Percentiles rank a stretch among this genome's conserved stretches.
Conservation (phyloP, 2,888 invertebrate genomes). For the Unio delphinus region DNA sequence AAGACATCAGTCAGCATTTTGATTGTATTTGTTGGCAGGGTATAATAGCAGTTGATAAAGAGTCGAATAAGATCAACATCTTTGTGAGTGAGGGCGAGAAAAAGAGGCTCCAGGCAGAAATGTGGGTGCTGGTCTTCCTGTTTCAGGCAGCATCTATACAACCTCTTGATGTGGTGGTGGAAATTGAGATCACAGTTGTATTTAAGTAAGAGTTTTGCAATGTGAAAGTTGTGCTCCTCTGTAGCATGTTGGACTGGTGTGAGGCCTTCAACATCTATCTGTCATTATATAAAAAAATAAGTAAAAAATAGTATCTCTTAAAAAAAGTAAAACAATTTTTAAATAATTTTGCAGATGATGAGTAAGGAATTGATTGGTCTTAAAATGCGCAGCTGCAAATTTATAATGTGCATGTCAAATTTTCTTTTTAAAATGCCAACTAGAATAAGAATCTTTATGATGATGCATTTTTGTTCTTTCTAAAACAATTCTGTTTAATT, state of each 20-base stretch:
- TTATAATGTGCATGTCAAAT: no score
- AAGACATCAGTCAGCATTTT: slow-evolving; percentile 55
- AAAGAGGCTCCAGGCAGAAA: slow-evolving; percentile 67
- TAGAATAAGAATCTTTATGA: no score
- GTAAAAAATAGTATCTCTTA: neutral
- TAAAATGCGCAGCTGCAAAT: neutral
- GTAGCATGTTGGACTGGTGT: slow-evolving; percentile 63
- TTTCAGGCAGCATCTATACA: slow-evolving; percentile 57
- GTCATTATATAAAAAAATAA: slow-evolving; percentile 23
- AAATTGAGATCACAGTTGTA: slow-evolving; percentile 66
- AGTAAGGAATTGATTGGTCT: neutral
- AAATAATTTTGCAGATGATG: neutral
- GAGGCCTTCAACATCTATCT: slow-evolving; percentile 62
- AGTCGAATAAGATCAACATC: slow-evolving; percentile 59
- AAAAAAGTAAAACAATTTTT: slow-evolving; percentile 2
- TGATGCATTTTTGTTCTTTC: no score
- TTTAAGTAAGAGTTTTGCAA: slow-evolving; percentile 56
- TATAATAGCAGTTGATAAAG: slow-evolving; percentile 57
- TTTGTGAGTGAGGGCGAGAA: slow-evolving; percentile 63
- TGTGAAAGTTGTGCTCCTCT: slow-evolving; percentile 50
- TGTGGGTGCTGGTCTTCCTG: slow-evolving; percentile 67
- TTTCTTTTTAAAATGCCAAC: no score
- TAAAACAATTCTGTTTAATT: no score
- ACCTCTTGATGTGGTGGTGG: slow-evolving; percentile 45
- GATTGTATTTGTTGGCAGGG: slow-evolving; percentile 50